Evolutionary conservation across 2,113 vertebrate species (phyloP).

Genomic region (Bufo bufo): DNA sequence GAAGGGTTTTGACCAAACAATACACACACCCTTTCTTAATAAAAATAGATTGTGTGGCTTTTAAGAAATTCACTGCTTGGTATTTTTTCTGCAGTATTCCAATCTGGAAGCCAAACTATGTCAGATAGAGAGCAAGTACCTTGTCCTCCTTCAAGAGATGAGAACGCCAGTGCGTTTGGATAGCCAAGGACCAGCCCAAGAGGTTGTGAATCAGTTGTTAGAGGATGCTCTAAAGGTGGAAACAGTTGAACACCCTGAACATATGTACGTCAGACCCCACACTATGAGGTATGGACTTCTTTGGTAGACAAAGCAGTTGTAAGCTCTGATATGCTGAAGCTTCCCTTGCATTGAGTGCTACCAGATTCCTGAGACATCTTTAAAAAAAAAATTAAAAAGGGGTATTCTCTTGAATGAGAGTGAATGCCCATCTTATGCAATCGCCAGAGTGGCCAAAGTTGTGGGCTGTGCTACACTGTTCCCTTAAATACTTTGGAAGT

Average conservation of each 20-base stretch:
- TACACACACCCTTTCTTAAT: too few species aligned
- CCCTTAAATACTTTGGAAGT: too few species aligned
- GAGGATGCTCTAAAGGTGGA: slow-evolving; percentile 93
- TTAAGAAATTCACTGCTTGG: neutral
- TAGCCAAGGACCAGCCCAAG: slow-evolving; percentile 79
- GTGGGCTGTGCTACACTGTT: too few species aligned
- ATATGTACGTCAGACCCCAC: slow-evolving; percentile 83
- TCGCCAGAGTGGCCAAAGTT: too few species aligned
- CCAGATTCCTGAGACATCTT: neutral
- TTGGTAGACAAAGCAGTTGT: neutral
- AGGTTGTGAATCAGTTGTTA: slow-evolving; percentile 87
- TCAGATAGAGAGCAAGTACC: slow-evolving; percentile 95
- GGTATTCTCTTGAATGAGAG: too few species aligned
- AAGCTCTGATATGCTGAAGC: neutral
- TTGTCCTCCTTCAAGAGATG: slow-evolving; percentile 94
- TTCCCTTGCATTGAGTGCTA: neutral
- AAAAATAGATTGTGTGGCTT: neutral
- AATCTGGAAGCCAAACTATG: slow-evolving; percentile 93
- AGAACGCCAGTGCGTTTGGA: slow-evolving; percentile 87
- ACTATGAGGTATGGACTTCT: slow-evolving; percentile 83
- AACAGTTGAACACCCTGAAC: slow-evolving; percentile 80
- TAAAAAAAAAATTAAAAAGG: too few species aligned
- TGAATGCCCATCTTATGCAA: too few species aligned
- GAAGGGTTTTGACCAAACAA: neutral
- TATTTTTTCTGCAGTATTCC: slow-evolving; percentile 73